Percentiles rank a stretch among this genome's conserved stretches.
Conservation (phyloP, 2,797 vertebrate species). For the Anomalospiza imberbis region DNA sequence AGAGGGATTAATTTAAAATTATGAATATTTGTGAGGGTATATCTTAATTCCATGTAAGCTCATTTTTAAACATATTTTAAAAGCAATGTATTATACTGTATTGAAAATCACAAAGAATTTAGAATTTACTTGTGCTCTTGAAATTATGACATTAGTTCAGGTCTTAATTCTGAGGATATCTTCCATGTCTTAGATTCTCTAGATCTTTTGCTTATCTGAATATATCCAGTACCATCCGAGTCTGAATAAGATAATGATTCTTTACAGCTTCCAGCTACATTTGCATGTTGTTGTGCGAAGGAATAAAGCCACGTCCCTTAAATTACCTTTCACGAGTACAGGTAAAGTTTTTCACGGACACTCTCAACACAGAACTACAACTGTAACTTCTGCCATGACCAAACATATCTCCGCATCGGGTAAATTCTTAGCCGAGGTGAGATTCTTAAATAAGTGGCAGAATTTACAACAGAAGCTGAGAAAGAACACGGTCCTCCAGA, state of each 20-base stretch:
- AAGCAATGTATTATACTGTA: background rate
- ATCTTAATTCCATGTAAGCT: background rate
- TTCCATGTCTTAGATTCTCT: background rate
- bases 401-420: rapidly evolving
- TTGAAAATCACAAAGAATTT: background rate
- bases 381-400: background rate
- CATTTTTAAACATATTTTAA: background rate
- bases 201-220: background rate
- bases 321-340: background rate
- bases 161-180: background rate
- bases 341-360: background rate
- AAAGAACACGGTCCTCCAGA: background rate
- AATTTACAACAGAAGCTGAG: background rate
- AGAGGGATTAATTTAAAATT: background rate
- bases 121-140: background rate
- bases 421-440: too few relatives aligned
- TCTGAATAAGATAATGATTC: background rate
- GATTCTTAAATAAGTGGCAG: background rate
- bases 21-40: background rate
- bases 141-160: background rate
- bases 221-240: background rate
- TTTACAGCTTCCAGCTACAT: background rate
- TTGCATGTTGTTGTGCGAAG: background rate
- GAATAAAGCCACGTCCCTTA: background rate
- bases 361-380: background rate